phyloP scores from a whole-genome alignment of 2,113 vertebrate genomes.

The Laticauda laticaudata region DNA sequence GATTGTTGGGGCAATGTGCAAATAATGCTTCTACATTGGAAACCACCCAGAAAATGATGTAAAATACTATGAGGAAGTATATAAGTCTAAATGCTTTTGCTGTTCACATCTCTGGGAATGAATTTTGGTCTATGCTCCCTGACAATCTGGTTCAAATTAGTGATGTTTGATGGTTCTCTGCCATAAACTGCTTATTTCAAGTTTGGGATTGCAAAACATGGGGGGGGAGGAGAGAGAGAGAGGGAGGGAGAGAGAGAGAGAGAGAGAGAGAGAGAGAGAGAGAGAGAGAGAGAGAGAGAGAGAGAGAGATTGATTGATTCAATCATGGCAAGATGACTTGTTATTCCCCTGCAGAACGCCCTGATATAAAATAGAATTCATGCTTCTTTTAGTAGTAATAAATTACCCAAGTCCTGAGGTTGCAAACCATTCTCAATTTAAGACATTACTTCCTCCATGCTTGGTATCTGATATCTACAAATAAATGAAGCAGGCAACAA shows the following conservation, averaged over 20 bases:
- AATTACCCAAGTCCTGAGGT: neutral
- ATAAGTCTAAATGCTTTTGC: neutral
- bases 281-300: too few relatives aligned
- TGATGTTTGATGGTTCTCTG: neutral
- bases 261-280: neutral
- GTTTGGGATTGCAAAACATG: neutral
- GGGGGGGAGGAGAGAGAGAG: neutral
- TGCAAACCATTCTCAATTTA: neutral
- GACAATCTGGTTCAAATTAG: neutral
- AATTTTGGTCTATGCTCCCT: neutral
- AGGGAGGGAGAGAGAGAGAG: neutral
- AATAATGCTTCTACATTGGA: neutral
- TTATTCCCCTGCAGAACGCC: neutral
- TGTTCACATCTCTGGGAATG: neutral
- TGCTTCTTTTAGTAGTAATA: neutral
- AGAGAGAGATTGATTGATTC: too few relatives aligned
- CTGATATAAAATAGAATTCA: neutral
- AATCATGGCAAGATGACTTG: neutral
- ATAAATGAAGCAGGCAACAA: neutral
- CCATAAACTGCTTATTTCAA: neutral
- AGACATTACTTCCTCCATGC: neutral
- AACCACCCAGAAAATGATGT: too few relatives aligned
- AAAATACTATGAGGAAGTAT: too few relatives aligned
- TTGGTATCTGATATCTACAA: neutral
- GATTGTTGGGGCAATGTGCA: neutral